These are phyloP conservation scores for Fratercula arctica DNA, from an alignment of 2,797 vertebrate genomes.

Conservation along the genomic window DNA sequence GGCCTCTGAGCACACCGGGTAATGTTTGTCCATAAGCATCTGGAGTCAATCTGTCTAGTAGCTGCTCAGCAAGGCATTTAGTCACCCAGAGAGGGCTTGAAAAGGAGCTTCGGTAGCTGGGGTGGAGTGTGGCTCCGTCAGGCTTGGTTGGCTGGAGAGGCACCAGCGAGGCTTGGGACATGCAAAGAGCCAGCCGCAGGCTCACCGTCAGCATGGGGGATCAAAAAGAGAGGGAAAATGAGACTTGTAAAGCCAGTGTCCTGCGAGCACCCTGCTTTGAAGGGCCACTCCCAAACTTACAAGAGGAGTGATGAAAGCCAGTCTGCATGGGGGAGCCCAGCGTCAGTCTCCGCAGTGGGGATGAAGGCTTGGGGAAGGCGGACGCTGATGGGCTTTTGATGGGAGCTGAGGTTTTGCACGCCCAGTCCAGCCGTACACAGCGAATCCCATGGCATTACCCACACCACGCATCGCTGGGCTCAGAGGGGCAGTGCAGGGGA, in stretches of 20 bases:
- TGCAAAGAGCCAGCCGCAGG: neutral
- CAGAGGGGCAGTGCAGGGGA: fast-evolving
- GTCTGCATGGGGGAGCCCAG: fast-evolving
- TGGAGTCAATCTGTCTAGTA: neutral
- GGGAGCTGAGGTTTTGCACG: fast-evolving
- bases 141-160: neutral
- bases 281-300: neutral
- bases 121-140: neutral
- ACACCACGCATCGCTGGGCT: fast-evolving
- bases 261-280: neutral
- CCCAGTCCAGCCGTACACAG: fast-evolving
- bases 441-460: fast-evolving
- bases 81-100: neutral
- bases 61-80: neutral
- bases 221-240: neutral
- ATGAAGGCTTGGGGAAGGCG: neutral
- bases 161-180: neutral
- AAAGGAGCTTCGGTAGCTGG: neutral
- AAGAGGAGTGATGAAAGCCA: neutral
- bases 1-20: neutral
- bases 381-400: fast-evolving
- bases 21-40: neutral
- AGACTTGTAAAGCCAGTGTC: neutral
- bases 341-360: fast-evolving
- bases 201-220: neutral